phyloP scores from a whole-genome alignment of 2,113 vertebrate genomes.

The Balaeniceps rex region DNA sequence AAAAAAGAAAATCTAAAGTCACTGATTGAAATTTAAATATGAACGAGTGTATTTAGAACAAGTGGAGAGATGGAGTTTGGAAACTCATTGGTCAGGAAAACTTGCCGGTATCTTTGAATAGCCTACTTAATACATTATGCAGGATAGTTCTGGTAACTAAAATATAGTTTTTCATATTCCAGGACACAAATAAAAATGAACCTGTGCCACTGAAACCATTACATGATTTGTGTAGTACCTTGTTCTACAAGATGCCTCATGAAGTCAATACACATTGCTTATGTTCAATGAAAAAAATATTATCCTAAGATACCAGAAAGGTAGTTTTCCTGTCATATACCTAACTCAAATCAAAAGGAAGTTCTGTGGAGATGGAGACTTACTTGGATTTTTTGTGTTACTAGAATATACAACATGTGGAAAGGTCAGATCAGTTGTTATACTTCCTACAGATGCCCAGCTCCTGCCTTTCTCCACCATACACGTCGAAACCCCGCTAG shows the following conservation, averaged over 20 bases:
- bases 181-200: not conserved
- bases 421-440: not conserved
- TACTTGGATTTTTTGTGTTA: not conserved
- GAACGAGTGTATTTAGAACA: not conserved
- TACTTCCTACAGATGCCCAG: not conserved
- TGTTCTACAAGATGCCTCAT: not conserved
- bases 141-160: not conserved
- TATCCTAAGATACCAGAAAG: not conserved
- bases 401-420: not conserved
- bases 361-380: not conserved
- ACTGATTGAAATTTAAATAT: not conserved
- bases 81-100: not conserved
- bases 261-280: not conserved
- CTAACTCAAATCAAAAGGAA: not conserved
- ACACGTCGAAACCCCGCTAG: not conserved
- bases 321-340: not conserved
- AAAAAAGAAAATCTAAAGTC: not conserved
- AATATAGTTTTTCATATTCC: not conserved
- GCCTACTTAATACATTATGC: not conserved
- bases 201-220: not conserved
- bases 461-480: not conserved
- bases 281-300: not conserved
- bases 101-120: not conserved
- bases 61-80: not conserved
- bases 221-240: not conserved